Conservation (phyloP, 2,797 vertebrate species). For the Leucoraja ocellata region DNA sequence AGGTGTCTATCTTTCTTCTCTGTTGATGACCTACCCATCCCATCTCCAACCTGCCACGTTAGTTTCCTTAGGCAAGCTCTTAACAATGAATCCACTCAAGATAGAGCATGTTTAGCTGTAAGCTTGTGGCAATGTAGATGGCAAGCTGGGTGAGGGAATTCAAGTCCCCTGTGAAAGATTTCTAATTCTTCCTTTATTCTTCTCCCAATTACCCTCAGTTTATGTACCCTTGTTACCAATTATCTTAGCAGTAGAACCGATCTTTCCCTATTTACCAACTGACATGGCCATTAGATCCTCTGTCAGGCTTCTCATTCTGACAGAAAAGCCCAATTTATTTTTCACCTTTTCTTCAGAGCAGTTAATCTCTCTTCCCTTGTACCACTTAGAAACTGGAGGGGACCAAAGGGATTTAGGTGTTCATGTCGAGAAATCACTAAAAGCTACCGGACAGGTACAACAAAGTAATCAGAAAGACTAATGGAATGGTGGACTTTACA, state of each 20-base stretch:
- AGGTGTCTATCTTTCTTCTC: too few relatives aligned
- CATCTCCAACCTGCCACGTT: background rate
- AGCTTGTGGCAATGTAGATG: too few relatives aligned
- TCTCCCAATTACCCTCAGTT: background rate
- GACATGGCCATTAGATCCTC: background rate
- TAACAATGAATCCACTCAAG: too few relatives aligned
- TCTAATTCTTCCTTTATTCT: background rate
- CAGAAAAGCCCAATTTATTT: constrained; percentile 11
- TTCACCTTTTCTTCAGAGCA: background rate
- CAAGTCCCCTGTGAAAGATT: background rate
- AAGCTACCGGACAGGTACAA: background rate
- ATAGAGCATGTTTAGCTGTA: too few relatives aligned
- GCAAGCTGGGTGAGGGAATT: too few relatives aligned
- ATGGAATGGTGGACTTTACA: background rate
- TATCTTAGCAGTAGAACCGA: background rate
- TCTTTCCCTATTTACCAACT: background rate
- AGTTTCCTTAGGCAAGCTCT: too few relatives aligned
- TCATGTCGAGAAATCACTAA: background rate
- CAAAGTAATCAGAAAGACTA: constrained; percentile 25
- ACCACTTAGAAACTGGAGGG: background rate
- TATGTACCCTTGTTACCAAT: background rate
- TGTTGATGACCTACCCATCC: background rate
- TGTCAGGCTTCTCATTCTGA: background rate
- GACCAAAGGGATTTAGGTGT: background rate
- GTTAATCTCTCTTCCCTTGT: background rate